These are phyloP conservation scores for Varanus komodoensis DNA, from an alignment of 2,113 vertebrate species.

Conservation along the genomic window DNA sequence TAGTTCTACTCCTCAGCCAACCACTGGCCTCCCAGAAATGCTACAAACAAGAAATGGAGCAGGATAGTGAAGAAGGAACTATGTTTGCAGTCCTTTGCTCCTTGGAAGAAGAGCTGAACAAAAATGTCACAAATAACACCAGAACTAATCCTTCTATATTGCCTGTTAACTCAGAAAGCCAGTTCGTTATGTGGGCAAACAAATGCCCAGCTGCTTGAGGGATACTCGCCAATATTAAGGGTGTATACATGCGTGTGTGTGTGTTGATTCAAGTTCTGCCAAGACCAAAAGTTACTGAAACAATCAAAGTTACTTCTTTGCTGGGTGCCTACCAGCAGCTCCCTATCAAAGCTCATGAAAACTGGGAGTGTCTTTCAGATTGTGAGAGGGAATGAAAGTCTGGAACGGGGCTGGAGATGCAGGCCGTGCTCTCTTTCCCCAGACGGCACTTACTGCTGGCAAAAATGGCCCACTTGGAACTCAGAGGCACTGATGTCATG, in stretches of 20 bases:
- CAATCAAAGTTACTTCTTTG: constrained; percentile 1
- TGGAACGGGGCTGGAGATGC: background rate
- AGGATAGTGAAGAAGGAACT: no score
- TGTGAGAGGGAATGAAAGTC: background rate
- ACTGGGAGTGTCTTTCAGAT: constrained; percentile 6
- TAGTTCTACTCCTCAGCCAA: no score
- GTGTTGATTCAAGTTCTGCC: background rate
- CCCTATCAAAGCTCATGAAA: constrained; percentile 57
- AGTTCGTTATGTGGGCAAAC: background rate
- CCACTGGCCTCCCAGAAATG: no score
- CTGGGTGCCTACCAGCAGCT: constrained; percentile 31
- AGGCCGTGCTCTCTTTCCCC: background rate
- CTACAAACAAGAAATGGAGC: no score
- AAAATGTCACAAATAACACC: no score
- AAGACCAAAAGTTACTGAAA: background rate
- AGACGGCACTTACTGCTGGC: background rate
- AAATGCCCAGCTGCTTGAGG: no score
- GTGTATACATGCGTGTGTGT: background rate
- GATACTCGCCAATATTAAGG: background rate
- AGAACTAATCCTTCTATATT: background rate
- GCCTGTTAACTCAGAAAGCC: background rate
- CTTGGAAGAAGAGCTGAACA: no score
- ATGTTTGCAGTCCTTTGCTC: no score
- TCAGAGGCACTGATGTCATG: background rate
- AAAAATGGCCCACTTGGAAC: background rate